A percentile compares a stretch with the other conserved stretches of the same genome.
Evolutionary conservation across 2,113 vertebrate species (phyloP).

Genomic region (Leuciscus idus): DNA sequence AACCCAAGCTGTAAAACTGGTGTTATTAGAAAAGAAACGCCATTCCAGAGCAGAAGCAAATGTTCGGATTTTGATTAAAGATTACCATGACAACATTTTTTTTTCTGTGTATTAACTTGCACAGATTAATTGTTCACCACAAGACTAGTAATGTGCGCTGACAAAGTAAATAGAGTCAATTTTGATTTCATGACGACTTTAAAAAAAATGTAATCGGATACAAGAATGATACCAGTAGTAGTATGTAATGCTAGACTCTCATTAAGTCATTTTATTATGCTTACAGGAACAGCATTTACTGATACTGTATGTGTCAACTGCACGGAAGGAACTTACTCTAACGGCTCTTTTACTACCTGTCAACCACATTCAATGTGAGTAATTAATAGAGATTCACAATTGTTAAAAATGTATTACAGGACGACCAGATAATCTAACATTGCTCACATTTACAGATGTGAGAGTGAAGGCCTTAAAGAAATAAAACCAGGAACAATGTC

Average conservation of each 20-base stretch:
- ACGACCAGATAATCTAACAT: too few species aligned
- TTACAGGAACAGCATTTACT: conserved; percentile 44
- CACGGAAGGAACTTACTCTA: conserved; percentile 40
- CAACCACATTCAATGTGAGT: conserved; percentile 52
- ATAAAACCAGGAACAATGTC: conserved; percentile 39
- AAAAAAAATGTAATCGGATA: not conserved
- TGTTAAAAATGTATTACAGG: not conserved
- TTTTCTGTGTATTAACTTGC: too few species aligned
- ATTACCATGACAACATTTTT: too few species aligned
- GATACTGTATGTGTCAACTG: conserved; percentile 52
- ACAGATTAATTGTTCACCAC: too few species aligned
- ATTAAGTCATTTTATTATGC: not conserved
- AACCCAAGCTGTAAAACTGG: too few species aligned
- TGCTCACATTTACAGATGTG: conserved; percentile 37
- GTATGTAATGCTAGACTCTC: not conserved
- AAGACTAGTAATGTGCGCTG: too few species aligned
- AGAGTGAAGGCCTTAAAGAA: conserved; percentile 18
- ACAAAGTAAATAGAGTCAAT: too few species aligned
- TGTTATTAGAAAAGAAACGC: too few species aligned
- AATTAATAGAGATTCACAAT: not conserved
- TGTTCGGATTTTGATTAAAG: too few species aligned
- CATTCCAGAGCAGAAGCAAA: too few species aligned
- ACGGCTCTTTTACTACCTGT: conserved; percentile 52
- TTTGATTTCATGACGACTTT: too few species aligned
- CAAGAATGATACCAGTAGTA: not conserved